Evolutionary conservation across 2,888 invertebrate genomes (phyloP), one percentile per base, ranked within the genome.

Genomic region (Nebria salina): DNA sequence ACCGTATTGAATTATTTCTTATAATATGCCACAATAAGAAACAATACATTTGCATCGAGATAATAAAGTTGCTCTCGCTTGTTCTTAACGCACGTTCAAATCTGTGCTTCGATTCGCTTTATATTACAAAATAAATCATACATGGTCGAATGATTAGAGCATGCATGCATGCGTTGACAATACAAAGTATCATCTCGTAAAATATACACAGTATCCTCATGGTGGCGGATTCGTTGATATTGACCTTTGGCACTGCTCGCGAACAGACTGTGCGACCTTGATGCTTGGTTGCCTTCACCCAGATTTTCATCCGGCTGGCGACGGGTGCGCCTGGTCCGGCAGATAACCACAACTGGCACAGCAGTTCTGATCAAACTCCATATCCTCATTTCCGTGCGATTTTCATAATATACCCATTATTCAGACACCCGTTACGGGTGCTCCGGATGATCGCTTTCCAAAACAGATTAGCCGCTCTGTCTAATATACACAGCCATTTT

Each of bases 331-430:
- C 15, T 66, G 66, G 66, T 20, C 66, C 66, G n/a, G 25, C 66
- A n/a, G 66, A 15, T 11, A 15, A 66, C 8, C 66, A 1, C 66
- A 66, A 66, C 66, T 25, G 25, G 66, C n/a, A 66, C 25, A 34
- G 34, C 66, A 66, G 76, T 68, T 13, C 20, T 26, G 7, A 15
- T n/a, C 42, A 74, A 74, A 43, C 74, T 11, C 74, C n/a, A 26
- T 7, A 15, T 43, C 15, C 74, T n/a, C 66, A 66, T 66, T 54
- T 9, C 54, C 74, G 43, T 43, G 5, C 34, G 76, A 76, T 76
- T 76, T 76, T 76, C 9, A 76, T 76, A 76, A 76, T 76, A 76
- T 68, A 76, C 68, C 76, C 76, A 76, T 76, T 76, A 76, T 76
- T 9, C 68, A 11, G 13, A 70, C 70, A 70, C 25, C 26, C 25